Percentiles rank a stretch among this genome's conserved stretches.
phyloP scores from a whole-genome alignment of 2,888 invertebrate genomes.

The Seira ritae region DNA sequence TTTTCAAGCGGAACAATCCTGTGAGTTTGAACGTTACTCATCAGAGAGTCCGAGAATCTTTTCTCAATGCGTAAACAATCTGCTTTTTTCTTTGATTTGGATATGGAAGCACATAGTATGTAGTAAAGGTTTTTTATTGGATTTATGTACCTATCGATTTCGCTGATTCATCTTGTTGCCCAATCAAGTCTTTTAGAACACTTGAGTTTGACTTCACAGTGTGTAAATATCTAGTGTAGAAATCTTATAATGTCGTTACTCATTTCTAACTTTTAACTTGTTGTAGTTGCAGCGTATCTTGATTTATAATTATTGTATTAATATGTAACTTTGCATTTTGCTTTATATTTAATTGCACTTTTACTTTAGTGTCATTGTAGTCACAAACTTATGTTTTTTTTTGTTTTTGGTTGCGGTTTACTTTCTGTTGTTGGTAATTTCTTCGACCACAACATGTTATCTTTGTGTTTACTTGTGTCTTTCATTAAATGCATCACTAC shows the following conservation, averaged over 20 bases:
- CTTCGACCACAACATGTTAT: background rate
- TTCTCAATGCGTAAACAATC: constrained; percentile 29
- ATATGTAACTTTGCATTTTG: background rate
- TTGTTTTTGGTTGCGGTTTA: background rate
- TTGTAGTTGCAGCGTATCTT: background rate
- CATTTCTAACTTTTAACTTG: constrained; percentile 33
- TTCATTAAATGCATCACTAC: background rate
- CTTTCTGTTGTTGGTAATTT: background rate
- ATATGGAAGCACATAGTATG: background rate
- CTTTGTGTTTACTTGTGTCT: too few species aligned
- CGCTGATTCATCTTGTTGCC: background rate
- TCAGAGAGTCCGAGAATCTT: constrained; percentile 47
- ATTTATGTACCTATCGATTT: background rate
- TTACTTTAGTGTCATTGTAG: background rate
- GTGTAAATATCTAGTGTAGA: background rate
- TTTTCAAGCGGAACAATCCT: constrained; percentile 66
- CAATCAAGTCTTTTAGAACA: background rate
- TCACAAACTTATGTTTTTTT: background rate
- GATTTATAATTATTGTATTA: background rate
- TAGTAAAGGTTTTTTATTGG: constrained; percentile 6
- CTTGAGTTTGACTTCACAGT: constrained; percentile 40
- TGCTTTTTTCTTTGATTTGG: background rate
- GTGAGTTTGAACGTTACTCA: constrained; percentile 60
- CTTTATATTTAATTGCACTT: background rate
- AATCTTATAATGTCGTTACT: constrained; percentile 33